Conservation (phyloP, 2,113 vertebrate genomes). For the Electrona antarctica region DNA sequence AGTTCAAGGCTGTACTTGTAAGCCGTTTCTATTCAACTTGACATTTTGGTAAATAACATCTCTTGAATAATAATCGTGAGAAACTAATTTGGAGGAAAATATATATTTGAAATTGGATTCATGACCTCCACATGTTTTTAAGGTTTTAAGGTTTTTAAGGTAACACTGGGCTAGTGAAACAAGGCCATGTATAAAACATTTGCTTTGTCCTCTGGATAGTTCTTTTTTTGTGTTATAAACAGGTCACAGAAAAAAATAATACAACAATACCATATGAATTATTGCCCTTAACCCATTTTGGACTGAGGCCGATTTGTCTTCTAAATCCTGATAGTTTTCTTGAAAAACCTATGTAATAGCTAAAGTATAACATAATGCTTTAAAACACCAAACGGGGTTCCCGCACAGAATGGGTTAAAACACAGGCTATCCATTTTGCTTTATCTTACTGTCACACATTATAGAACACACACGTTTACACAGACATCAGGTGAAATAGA, state of each 20-base stretch:
- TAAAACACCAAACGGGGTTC: no score
- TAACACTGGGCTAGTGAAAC: background rate
- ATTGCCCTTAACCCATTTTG: no score
- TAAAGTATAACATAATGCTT: no score
- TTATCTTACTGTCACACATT: slow-evolving; percentile 23
- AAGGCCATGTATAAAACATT: background rate
- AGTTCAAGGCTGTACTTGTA: no score
- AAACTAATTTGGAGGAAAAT: background rate
- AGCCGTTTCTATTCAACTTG: no score
- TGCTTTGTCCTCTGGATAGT: background rate
- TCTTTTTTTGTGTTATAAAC: background rate
- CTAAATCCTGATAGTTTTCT: no score
- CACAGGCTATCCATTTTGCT: slow-evolving; percentile 21
- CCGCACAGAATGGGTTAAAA: no score
- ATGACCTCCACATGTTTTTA: no score
- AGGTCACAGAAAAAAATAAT: slow-evolving; percentile 1
- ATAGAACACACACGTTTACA: background rate
- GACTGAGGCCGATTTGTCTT: no score
- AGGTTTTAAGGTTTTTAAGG: background rate
- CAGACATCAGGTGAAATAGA: background rate
- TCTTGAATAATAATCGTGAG: no score
- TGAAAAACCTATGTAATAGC: no score
- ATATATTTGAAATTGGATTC: background rate
- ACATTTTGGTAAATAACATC: no score
- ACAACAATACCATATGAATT: slow-evolving; percentile 3